Evolutionary conservation across 2,888 invertebrate species (phyloP).

Genomic region (Pseudeuparius sepicola): DNA sequence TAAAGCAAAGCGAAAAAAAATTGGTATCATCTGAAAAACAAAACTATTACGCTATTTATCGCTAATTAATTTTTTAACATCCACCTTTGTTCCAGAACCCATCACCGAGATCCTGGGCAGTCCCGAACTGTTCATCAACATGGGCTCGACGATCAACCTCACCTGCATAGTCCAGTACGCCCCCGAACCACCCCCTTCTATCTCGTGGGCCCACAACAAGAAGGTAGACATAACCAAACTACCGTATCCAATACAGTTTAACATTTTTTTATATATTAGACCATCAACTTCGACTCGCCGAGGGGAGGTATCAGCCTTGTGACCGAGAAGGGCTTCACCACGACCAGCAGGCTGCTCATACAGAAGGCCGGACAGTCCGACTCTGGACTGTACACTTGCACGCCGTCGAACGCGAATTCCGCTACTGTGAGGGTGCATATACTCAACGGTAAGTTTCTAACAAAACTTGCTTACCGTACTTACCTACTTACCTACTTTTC

Average conservation of each 20-base stretch:
- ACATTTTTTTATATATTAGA: too few relatives aligned
- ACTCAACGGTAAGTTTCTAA: constrained; percentile 63
- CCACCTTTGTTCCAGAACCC: constrained; percentile 57
- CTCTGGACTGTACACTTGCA: constrained; percentile 75
- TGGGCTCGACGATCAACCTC: constrained; percentile 79
- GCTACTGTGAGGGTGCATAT: constrained; percentile 75
- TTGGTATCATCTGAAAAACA: too few relatives aligned
- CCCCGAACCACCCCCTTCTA: constrained; percentile 73
- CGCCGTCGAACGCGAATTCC: constrained; percentile 73
- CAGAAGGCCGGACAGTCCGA: constrained; percentile 71
- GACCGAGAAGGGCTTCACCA: constrained; percentile 75
- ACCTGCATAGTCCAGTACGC: constrained; percentile 77
- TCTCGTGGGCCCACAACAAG: constrained; percentile 74
- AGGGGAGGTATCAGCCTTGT: constrained; percentile 80
- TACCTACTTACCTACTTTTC: too few relatives aligned
- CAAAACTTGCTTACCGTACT: too few relatives aligned
- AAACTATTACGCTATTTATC: too few relatives aligned
- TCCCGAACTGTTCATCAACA: constrained; percentile 74
- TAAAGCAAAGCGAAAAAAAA: too few relatives aligned
- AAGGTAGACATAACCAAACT: constrained; percentile 38
- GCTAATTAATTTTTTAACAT: too few relatives aligned
- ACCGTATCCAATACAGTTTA: background rate
- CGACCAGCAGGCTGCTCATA: constrained; percentile 72
- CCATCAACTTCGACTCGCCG: constrained; percentile 84
- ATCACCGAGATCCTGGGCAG: constrained; percentile 74